Conservation (phyloP, 2,888 invertebrate species). For the Crematogaster levior region DNA sequence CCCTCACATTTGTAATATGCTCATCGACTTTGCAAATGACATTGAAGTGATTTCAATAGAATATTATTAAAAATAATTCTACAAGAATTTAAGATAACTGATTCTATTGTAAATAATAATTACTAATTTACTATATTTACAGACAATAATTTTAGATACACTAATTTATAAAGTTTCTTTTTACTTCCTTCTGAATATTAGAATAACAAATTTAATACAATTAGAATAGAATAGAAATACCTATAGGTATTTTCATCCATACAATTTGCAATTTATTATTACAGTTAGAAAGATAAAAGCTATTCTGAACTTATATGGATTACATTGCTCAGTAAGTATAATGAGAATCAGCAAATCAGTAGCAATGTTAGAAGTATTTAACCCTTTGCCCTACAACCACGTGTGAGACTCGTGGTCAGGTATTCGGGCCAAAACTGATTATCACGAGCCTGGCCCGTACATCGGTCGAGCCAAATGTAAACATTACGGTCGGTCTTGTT, state of each 20-base stretch:
- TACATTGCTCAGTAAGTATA: background rate
- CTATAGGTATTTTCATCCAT: background rate
- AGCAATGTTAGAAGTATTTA: background rate
- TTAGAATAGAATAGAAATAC: no score
- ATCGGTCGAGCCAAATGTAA: no score
- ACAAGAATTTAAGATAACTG: background rate
- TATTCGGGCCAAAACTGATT: no score
- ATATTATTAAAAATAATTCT: background rate
- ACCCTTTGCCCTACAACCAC: no score
- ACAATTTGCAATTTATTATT: background rate
- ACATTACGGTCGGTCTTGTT: no score
- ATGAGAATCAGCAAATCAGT: background rate
- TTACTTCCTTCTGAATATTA: background rate
- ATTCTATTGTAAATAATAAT: background rate
- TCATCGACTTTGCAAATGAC: background rate
- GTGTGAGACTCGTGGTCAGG: no score
- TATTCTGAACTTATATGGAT: background rate
- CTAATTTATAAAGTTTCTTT: background rate
- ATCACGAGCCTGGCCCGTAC: no score
- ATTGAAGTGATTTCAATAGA: constrained; percentile 8
- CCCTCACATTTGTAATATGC: background rate
- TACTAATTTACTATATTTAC: background rate
- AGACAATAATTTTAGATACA: background rate
- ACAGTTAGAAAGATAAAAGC: background rate
- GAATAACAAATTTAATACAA: background rate